phyloP scores from a whole-genome alignment of 2,888 invertebrate species.

The Tetragonula carbonaria region DNA sequence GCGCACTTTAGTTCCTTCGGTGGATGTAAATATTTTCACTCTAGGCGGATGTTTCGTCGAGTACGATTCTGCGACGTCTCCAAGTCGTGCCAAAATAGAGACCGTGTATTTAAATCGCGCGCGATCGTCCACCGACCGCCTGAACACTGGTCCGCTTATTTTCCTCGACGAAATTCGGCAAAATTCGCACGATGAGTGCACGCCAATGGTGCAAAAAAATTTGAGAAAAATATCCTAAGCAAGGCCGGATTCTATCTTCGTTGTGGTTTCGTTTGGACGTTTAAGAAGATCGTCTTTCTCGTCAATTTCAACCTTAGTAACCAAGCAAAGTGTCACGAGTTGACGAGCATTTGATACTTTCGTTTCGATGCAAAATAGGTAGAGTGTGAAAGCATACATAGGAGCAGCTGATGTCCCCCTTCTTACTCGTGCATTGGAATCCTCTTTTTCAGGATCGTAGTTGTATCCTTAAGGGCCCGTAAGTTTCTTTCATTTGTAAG shows the following conservation, averaged over 20 bases:
- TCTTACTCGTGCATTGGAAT: constrained; percentile 39
- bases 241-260: too few species aligned
- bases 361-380: constrained; percentile 59
- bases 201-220: not conserved
- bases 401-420: constrained; percentile 60
- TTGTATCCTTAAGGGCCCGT: constrained; percentile 8
- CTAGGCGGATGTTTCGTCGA: not conserved
- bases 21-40: constrained; percentile 14
- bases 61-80: constrained; percentile 11
- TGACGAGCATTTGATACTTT: constrained; percentile 51
- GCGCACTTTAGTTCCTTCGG: not conserved
- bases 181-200: not conserved
- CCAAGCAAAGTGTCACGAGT: not conserved
- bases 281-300: not conserved
- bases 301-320: not conserved
- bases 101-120: constrained; percentile 46
- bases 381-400: constrained; percentile 63
- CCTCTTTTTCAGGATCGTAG: constrained; percentile 39
- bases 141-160: constrained; percentile 18
- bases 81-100: constrained; percentile 24
- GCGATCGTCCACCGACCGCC: constrained; percentile 25
- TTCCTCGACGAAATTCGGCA: not conserved
- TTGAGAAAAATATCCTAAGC: too few species aligned
- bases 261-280: not conserved
- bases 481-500: not conserved